phyloP scores from a whole-genome alignment of 2,113 vertebrate genomes.

The Cinclus cinclus region DNA sequence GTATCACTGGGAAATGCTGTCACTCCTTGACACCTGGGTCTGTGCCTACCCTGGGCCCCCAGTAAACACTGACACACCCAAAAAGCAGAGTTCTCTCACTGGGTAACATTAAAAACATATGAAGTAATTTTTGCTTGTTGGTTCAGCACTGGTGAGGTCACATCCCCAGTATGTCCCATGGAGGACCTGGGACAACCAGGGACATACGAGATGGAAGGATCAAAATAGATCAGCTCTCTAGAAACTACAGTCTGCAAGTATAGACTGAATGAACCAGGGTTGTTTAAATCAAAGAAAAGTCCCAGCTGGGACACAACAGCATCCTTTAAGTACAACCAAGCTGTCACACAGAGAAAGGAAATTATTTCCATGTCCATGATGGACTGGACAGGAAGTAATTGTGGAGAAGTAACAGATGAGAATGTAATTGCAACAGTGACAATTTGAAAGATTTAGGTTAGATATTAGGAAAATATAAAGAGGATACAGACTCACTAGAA shows the following conservation, averaged over 20 bases:
- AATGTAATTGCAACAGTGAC: neutral
- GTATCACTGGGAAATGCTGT: neutral
- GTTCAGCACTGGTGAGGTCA: neutral
- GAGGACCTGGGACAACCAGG: neutral
- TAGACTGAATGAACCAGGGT: neutral
- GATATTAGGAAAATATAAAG: conserved; percentile 10
- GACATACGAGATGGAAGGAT: neutral
- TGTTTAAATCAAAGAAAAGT: neutral
- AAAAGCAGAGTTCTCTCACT: neutral
- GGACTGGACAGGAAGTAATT: neutral
- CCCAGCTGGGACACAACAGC: neutral
- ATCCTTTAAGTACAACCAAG: neutral
- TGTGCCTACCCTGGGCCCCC: neutral
- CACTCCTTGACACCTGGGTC: neutral
- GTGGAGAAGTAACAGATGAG: neutral
- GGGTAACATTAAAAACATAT: neutral
- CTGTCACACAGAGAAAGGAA: neutral
- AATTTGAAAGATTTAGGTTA: conserved; percentile 9
- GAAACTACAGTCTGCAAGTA: neutral
- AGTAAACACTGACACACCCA: neutral
- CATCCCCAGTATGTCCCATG: neutral
- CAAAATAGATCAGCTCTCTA: neutral
- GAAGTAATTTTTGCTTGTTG: neutral
- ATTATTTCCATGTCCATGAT: neutral
- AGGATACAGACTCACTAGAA: neutral